Base-by-base conservation (phyloP, 2,113 vertebrate genomes). In the Brachionichthys hirsutus region DNA sequence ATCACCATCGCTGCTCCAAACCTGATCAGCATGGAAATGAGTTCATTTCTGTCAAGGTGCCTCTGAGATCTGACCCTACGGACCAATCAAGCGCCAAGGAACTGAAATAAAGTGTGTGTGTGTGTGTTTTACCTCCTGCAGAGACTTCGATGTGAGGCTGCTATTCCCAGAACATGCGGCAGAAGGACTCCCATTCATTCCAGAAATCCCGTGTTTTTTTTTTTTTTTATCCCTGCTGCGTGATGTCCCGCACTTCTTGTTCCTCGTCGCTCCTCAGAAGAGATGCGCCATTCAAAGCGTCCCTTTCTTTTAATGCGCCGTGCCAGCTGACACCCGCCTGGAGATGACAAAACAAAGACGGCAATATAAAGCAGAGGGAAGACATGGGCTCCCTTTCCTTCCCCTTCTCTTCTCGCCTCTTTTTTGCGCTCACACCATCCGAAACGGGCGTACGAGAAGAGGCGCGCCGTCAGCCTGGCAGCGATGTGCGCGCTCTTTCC, bases 71-170 rank as follows among this genome's bases (percentile, higher is more conserved):
- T 69, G 68, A 67, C 45, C 53, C 67, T 14, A 35, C 4, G 12
- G 40, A 48, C 56, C 80, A 70, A 68, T 66, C 66, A 70, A 20
- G 30, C 35, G 38, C 30, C 34, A 12, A 10, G 44, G 36, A 45
- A 57, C 56, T 10, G 57, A 61, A n/a, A 80, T 19, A 65, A 67
- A 67, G 46, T 73, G 50, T 24, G 30, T 58, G 51, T 4, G 12
- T 38, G 24, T 38, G 20, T 17, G 81, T 84, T 90, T 94, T 94
- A 97, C 95, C 95, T 96, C 86, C 73, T 82, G 77, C 58, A 65
- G 84, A 81, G 53, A 89, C 91, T 93, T 89, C 62, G 49, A 64
- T 60, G 82, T 64, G 78, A 45, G 76, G 78, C 81, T 81, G 86
- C 85, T 91, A 89, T 85, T 91, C 90, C 92, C 92, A 93, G 89